Conservation (phyloP, 2,797 vertebrate species). For the Synanceia verrucosa region DNA sequence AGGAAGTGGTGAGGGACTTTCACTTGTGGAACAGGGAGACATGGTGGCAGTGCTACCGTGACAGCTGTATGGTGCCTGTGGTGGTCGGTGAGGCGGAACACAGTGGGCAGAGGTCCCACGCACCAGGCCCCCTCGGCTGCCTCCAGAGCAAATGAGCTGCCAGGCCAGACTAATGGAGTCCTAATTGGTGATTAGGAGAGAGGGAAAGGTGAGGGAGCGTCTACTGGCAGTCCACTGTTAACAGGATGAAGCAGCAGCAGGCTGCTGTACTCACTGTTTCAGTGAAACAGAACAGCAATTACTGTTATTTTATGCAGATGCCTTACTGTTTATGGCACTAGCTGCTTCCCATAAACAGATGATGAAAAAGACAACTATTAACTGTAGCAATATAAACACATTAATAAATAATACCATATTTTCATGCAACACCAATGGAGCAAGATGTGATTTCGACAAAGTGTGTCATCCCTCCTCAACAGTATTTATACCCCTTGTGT, state of each 20-base stretch:
- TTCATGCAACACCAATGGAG: not conserved
- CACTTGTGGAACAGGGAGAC: slow-evolving; percentile 54
- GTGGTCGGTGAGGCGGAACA: slow-evolving; percentile 85
- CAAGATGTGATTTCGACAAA: not conserved
- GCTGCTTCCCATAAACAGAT: slow-evolving; percentile 18
- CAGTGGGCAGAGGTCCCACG: slow-evolving; percentile 88
- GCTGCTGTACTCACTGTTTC: slow-evolving; percentile 53
- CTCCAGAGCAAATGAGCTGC: slow-evolving; percentile 94
- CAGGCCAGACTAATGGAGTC: slow-evolving; percentile 96
- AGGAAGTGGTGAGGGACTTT: slow-evolving; percentile 60
- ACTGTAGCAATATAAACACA: slow-evolving; percentile 12
- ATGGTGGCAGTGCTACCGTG: slow-evolving; percentile 74
- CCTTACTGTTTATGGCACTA: slow-evolving; percentile 32
- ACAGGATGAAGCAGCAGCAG: slow-evolving; percentile 58
- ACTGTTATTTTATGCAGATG: slow-evolving; percentile 54
- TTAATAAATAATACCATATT: slow-evolving; percentile 11
- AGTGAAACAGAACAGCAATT: slow-evolving; percentile 46
- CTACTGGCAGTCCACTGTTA: slow-evolving; percentile 84
- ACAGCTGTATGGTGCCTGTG: slow-evolving; percentile 83
- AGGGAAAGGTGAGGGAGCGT: slow-evolving; percentile 89
- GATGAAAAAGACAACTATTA: slow-evolving; percentile 11
- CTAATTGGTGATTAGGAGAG: slow-evolving; percentile 98
- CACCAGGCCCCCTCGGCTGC: slow-evolving; percentile 84
- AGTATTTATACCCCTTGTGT: slow-evolving; percentile 16
- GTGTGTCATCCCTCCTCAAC: not conserved